These are phyloP conservation scores for Anthopleura sola DNA, from an alignment of 64 coral and sea anemone species.

Conservation along the genomic window DNA sequence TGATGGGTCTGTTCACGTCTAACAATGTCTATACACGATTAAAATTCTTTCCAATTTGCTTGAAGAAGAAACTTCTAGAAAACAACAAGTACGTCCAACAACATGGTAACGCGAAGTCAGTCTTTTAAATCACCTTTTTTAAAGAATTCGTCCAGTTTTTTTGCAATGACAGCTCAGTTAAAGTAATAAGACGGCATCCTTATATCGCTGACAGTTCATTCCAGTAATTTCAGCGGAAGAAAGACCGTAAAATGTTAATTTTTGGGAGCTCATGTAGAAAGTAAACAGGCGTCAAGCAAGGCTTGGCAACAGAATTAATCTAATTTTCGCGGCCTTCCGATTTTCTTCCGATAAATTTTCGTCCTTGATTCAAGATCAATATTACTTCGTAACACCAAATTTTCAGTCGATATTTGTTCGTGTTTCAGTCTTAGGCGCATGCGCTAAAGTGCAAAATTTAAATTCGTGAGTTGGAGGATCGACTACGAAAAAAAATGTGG, in stretches of 20 bases:
- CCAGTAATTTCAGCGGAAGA: neutral
- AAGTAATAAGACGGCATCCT: neutral
- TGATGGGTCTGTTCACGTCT: neutral
- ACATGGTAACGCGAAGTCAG: neutral
- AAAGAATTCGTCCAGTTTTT: neutral
- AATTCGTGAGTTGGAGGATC: neutral
- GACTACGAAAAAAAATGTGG: slow-evolving; percentile 33
- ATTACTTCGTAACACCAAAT: neutral
- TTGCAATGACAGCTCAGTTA: neutral
- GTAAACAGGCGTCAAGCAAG: slow-evolving; percentile 8
- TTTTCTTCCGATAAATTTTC: neutral
- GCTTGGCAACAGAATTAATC: slow-evolving; percentile 17
- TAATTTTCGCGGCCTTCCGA: slow-evolving; percentile 14
- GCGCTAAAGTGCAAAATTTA: neutral
- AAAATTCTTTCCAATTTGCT: neutral
- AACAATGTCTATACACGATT: neutral
- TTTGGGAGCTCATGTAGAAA: neutral
- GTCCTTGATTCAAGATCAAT: neutral
- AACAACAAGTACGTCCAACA: neutral
- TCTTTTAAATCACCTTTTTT: neutral
- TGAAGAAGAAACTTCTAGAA: neutral
- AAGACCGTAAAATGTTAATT: neutral
- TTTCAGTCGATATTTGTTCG: neutral
- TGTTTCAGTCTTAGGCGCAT: neutral
- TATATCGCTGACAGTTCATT: neutral